These are phyloP conservation scores for Phrynocephalus forsythii DNA, from an alignment of 2,797 vertebrate genomes.

Conservation along the genomic window DNA sequence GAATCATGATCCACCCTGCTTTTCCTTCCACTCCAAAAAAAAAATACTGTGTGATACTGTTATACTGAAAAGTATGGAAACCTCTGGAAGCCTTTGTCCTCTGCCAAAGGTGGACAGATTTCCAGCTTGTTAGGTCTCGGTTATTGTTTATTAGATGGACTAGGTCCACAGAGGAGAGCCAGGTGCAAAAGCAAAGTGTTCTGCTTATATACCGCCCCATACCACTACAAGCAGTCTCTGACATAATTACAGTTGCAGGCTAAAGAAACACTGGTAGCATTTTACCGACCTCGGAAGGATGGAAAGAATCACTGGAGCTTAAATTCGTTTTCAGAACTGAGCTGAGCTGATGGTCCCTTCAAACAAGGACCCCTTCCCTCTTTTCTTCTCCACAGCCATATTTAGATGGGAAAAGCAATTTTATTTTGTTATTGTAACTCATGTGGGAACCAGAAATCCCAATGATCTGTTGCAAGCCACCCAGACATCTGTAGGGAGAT, in stretches of 20 bases:
- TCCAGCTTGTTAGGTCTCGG: neutral
- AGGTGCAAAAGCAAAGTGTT: no score
- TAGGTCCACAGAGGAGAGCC: neutral
- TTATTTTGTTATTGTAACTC: neutral
- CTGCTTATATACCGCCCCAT: no score
- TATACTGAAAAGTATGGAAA: no score
- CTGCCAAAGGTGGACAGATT: neutral
- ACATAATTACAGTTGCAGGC: no score
- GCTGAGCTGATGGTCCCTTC: neutral
- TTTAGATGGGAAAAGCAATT: neutral
- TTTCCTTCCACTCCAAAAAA: neutral
- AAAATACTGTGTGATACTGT: neutral
- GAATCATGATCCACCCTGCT: neutral
- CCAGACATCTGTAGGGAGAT: neutral
- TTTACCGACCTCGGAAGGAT: no score
- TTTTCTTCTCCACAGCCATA: neutral
- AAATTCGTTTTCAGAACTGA: neutral
- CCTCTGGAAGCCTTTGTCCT: neutral
- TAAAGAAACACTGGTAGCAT: no score
- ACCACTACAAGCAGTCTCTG: no score
- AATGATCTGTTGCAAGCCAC: neutral
- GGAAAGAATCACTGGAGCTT: neutral
- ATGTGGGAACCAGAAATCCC: neutral
- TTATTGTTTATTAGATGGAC: neutral
- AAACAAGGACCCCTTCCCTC: neutral